A percentile compares a stretch with the other conserved stretches of the same genome.
Conservation (phyloP, 2,113 vertebrate genomes). For the Gallinago undulata region DNA sequence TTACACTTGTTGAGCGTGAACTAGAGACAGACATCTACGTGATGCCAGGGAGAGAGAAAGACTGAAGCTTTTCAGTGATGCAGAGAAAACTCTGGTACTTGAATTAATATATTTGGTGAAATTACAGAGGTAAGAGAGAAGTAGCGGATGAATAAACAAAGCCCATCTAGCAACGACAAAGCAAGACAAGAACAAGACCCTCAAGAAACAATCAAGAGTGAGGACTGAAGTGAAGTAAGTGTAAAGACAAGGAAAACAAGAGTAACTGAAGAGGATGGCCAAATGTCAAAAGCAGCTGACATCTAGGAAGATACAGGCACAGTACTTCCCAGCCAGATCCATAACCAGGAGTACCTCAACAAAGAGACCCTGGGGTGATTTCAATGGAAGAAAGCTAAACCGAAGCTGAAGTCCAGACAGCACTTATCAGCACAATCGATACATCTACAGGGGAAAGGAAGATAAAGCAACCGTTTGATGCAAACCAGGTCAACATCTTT, state of each 20-base stretch:
- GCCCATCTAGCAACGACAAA: background rate
- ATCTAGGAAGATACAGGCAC: background rate
- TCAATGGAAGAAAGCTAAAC: background rate
- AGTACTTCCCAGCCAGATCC: background rate
- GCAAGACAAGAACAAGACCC: background rate
- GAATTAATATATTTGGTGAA: background rate
- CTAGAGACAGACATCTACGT: background rate
- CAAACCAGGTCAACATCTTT: background rate
- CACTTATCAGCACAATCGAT: background rate
- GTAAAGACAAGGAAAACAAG: background rate
- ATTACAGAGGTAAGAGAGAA: background rate
- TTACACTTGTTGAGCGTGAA: background rate
- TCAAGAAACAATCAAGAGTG: background rate
- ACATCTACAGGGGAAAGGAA: background rate
- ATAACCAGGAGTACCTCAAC: background rate
- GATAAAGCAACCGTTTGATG: background rate
- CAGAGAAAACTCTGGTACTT: background rate
- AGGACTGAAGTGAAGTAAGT: background rate
- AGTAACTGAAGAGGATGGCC: background rate
- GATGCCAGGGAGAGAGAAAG: background rate
- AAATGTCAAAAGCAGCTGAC: background rate
- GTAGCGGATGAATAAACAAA: background rate
- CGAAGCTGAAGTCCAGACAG: background rate
- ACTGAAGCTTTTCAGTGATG: accelerated
- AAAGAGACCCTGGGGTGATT: accelerated